Base-by-base conservation (phyloP, 2,113 vertebrate genomes). In the Amazona vittata region DNA sequence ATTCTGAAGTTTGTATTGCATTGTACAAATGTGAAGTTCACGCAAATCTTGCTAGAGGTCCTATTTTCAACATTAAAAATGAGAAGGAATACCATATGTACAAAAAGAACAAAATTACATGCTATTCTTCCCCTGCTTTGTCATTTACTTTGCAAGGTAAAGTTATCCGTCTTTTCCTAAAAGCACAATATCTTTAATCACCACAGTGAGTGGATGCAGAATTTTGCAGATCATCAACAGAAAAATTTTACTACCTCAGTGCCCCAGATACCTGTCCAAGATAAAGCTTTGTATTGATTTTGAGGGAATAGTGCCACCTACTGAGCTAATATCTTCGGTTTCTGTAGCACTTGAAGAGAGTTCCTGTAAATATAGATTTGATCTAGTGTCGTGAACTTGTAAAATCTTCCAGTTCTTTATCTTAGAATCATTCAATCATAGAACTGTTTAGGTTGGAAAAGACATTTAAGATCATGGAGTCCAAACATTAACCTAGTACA, bases 291-390 rank as follows among this genome's bases (percentile, higher is more conserved):
- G 3, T 22, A 47, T 4, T 52, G 64, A 93, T 96, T 93, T 71
- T 95, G 92, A 82, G 86, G 92, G 43, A 96, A 96, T 37, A 92
- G 93, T 86, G 95, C 95, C 96, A 96, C 80, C 93, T 97, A 52
- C 94, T 92, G 96, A 96, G 62, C 15, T 39, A 94, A 1, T 2
- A 4, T 20, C 39, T 86, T 67, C 26, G 47, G 28, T 29, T 93
- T 47, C 70, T 77, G 4, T 11, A 28, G 31, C 41, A 47, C 49
- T 28, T 57, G 4, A 62, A 59, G 12, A 62, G 5, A n/a, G 5
- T 37, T 75, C 8, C 11, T 0, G 0, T 63, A 69, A 82, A 41
- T 8, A n/a, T 3, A 64, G 33, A 46, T 39, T 25, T 60, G 68
- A 44, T 46, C 16, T 22, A 50, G 22, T 0, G 0, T 6, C 41